phyloP scores from a whole-genome alignment of 2,113 vertebrate species.

The Numenius arquata region DNA sequence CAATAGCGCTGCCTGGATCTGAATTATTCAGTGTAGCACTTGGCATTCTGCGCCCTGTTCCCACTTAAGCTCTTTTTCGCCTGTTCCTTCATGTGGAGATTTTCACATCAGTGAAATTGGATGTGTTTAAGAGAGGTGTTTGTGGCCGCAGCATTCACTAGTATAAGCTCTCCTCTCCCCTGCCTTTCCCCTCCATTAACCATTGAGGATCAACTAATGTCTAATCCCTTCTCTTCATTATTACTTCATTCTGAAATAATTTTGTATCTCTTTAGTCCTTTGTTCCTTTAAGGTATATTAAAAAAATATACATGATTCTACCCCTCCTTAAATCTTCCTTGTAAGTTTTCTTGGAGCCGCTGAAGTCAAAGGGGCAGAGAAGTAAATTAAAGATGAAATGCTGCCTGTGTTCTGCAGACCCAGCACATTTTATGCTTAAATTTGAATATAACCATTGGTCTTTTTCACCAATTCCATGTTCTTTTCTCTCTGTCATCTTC shows the following conservation, averaged over 20 bases:
- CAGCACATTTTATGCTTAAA: constrained; percentile 28
- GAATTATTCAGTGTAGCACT: constrained; percentile 57
- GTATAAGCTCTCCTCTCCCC: not conserved
- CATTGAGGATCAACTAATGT: constrained; percentile 16
- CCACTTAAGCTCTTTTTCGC: constrained; percentile 58
- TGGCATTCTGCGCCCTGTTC: constrained; percentile 51
- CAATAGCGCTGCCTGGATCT: constrained; percentile 31
- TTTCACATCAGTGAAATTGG: constrained; percentile 63
- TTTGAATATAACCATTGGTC: not conserved
- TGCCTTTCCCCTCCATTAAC: constrained; percentile 32
- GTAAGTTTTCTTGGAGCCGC: not conserved
- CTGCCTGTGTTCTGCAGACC: not conserved
- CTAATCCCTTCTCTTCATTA: constrained; percentile 23
- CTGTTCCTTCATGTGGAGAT: constrained; percentile 63
- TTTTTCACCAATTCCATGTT: not conserved
- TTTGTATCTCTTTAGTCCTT: constrained; percentile 4
- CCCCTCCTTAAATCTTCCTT: not conserved
- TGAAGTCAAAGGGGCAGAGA: constrained; percentile 6
- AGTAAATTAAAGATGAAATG: constrained; percentile 42
- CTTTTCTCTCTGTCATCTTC: constrained; percentile 12
- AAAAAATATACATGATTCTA: not conserved
- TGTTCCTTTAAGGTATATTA: constrained; percentile 16
- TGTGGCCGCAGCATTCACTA: not conserved
- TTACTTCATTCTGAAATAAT: constrained; percentile 26
- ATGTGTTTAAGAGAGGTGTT: constrained; percentile 63